Evolutionary conservation across 2,797 vertebrate genomes (phyloP).

Genomic region (Phrynocephalus guinanensis): DNA sequence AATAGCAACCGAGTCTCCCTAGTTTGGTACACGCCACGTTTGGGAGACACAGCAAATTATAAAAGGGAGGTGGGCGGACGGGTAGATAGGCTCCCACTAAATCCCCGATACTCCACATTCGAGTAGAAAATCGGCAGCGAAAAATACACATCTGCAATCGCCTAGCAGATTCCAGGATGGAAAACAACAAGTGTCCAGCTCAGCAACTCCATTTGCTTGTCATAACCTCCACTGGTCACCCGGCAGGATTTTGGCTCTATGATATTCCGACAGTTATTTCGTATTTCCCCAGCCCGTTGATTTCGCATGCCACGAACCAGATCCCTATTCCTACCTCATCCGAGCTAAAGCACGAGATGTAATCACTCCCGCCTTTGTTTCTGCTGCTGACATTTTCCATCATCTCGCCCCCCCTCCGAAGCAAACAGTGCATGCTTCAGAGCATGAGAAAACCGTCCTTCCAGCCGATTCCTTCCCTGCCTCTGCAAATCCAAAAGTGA

Average conservation of each 20-base stretch:
- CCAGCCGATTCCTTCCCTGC: slow-evolving; percentile 59
- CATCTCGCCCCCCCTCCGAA: neutral
- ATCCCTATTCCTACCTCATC: neutral
- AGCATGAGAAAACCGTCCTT: slow-evolving; percentile 26
- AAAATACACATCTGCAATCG: neutral
- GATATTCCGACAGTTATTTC: too few species aligned
- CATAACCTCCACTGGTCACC: neutral
- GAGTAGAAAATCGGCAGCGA: neutral
- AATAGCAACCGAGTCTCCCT: neutral
- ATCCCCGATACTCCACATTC: neutral
- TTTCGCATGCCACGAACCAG: neutral
- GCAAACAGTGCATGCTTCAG: too few species aligned
- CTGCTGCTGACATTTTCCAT: neutral
- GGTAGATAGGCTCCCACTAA: neutral
- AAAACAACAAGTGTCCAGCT: slow-evolving; percentile 16
- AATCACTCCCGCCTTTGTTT: slow-evolving; percentile 43
- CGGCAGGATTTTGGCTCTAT: too few species aligned
- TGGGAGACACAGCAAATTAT: neutral
- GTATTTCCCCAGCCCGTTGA: neutral
- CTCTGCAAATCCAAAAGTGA: slow-evolving; percentile 86
- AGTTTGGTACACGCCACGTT: too few species aligned
- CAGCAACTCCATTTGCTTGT: neutral
- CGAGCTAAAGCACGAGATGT: too few species aligned
- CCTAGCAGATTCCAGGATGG: neutral
- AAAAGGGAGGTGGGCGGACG: neutral